Conservation (phyloP, 2,888 invertebrate genomes). For the Anodontia alba region DNA sequence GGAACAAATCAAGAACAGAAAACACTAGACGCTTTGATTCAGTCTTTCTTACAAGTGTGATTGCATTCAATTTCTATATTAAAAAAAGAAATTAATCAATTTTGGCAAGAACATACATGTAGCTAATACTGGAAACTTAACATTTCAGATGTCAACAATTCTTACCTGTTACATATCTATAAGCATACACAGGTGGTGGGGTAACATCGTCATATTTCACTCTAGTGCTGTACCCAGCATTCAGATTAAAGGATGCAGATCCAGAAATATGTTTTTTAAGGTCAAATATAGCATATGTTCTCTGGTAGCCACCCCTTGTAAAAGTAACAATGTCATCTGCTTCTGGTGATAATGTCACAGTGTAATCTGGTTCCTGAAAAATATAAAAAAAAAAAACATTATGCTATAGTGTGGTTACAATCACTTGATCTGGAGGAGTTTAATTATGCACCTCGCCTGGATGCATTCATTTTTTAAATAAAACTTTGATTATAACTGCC, state of each 20-base stretch:
- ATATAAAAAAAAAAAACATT: not conserved
- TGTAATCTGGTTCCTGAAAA: constrained; percentile 17
- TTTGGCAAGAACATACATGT: too few species aligned
- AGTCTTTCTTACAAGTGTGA: too few species aligned
- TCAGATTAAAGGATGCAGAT: constrained; percentile 88
- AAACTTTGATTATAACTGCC: too few species aligned
- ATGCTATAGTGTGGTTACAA: too few species aligned
- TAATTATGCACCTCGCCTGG: too few species aligned
- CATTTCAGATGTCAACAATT: too few species aligned
- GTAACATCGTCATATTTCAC: constrained; percentile 66
- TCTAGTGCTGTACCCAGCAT: constrained; percentile 88
- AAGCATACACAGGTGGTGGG: constrained; percentile 90
- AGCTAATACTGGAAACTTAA: too few species aligned
- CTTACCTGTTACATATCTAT: constrained; percentile 86
- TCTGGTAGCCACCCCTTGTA: constrained; percentile 89
- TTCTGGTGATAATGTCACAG: constrained; percentile 66
- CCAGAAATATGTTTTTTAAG: constrained; percentile 84
- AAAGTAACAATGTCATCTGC: constrained; percentile 59
- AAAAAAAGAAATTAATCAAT: too few species aligned
- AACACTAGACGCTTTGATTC: too few species aligned
- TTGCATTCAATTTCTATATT: too few species aligned
- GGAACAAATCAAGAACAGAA: too few species aligned
- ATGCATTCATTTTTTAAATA: too few species aligned
- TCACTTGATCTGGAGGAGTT: not conserved
- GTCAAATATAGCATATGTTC: constrained; percentile 90